These are phyloP conservation scores for Caenorhabditis remanei DNA, from an alignment of 1,140 invertebrate species.

Conservation along the genomic window DNA sequence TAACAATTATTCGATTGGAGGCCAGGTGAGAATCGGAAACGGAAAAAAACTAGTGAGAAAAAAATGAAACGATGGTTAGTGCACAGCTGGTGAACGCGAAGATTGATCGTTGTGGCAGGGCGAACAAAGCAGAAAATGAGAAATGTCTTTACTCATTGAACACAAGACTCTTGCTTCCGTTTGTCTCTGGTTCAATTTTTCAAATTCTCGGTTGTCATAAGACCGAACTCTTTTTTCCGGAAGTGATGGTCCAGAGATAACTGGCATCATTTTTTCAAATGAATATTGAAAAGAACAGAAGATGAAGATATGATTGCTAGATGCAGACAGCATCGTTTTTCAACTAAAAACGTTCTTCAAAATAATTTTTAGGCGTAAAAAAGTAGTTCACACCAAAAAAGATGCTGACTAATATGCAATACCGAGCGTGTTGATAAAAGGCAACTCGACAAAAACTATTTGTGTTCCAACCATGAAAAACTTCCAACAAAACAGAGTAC, in stretches of 20 bases:
- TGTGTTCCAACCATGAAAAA: background rate
- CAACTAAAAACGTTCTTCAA: background rate
- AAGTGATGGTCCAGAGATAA: background rate
- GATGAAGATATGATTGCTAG: too few relatives aligned
- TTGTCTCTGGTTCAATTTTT: slow-evolving; percentile 20
- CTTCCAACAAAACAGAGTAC: background rate
- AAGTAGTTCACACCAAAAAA: background rate
- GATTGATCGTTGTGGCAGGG: slow-evolving; percentile 31
- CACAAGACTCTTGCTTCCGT: slow-evolving; percentile 23
- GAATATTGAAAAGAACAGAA: background rate
- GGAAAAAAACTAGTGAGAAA: background rate
- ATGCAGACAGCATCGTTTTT: background rate
- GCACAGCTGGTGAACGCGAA: slow-evolving; percentile 32
- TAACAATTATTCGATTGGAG: too few relatives aligned
- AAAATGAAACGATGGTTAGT: slow-evolving; percentile 39
- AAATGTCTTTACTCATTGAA: slow-evolving; percentile 43
- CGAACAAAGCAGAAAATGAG: slow-evolving; percentile 21
- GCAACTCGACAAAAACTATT: slow-evolving; percentile 1
- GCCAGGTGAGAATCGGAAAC: background rate
- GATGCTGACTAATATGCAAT: slow-evolving; percentile 11
- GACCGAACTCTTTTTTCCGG: background rate
- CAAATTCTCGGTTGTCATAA: slow-evolving; percentile 11
- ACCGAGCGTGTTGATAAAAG: slow-evolving; percentile 11
- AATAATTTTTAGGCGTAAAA: background rate
- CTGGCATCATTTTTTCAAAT: background rate